Evolutionary conservation across 2,113 vertebrate genomes (phyloP), one percentile per base, ranked within the genome.

Genomic region (Dipodomys stephensi): DNA sequence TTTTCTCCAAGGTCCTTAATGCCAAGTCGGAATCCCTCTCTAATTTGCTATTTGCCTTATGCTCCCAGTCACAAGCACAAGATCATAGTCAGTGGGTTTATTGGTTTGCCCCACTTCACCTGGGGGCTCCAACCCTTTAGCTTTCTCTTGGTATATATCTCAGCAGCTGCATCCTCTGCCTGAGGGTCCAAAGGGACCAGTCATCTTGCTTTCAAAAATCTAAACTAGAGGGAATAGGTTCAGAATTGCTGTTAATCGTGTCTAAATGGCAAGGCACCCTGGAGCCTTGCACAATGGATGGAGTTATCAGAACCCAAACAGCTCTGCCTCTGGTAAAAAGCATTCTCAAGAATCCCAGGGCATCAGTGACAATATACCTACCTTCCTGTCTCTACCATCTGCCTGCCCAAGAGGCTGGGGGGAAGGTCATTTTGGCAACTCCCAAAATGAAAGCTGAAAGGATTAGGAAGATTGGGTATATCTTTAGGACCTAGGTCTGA

Each of bases 11-110:
- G 92, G 92, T 94, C 91, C 91, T 88, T 80, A 96, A 80, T 71
- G 90, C 83, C 86, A 96, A 65, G 87, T 92, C 91, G 79, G 57
- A 96, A 95, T 92, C 88, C 86, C 90, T 88, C 80, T 93, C 92
- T 95, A 93, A 96, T 96, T 90, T 95, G 86, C 93, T 95, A 67
- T 92, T 91, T 96, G 88, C 96, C 95, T 96, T 90, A 69, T 92
- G 88, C 83, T 92, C 82, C 87, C 19, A 83, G 76, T 97, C 91
- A 93, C 87, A 92, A 25, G 62, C 1, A 1, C 30, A 2, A 90
- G 93, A 96, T 92, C 90, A 92, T n/a, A 95, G 77, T 35, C 76
- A 76, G 83, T 46, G 83, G 91, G 91, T 91, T 95, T 95, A 95
- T 32, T 72, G 93, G 76, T 82, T 88, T 88, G 83, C 93, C 92